Evolutionary conservation across 2,113 vertebrate species (phyloP), one percentile per base, ranked within the genome.

Genomic region (Heterotilapia buettikoferi): DNA sequence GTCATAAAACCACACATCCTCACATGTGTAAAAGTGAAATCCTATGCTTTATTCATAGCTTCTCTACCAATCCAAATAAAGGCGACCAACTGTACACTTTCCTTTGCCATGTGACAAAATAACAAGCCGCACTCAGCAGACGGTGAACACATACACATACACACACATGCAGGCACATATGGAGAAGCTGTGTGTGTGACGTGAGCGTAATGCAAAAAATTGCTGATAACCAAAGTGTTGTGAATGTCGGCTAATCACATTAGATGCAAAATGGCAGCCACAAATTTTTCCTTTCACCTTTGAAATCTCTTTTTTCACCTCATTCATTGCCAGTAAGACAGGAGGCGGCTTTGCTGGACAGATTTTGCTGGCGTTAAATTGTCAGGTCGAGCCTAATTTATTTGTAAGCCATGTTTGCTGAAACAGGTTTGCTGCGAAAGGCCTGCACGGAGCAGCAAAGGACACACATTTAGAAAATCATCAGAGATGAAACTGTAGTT

Each of bases 31-130:
- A 52, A 80, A 83, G 47, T 54, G 81, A 87, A 71, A 85, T 14
- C 3, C 6, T 1, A 63, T 84, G 52, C 87, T 84, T 90, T 89
- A 89, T 92, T 92, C 85, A 92, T 56, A 53, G 19, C 52, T 18
- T 40, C 79, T 85, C 84, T 84, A 84, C 68, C 56, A 85, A 83
- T 89, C 82, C 80, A 88, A 89, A 90, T 80, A 54, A 53, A 86
- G 66, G 36, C 29, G 5, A 81, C 66, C 61, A 84, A 80, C 73
- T 86, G 54, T 82, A 68, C 76, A 56, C 54, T 52, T 54, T 59
- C 53, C 7, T 82, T 57, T 29, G 13, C 80, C 66, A 52, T 45
- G 50, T 82, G 61, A 52, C 85, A 80, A 90, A 86, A 89, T 80
- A 90, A 82, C 83, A 81, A 88, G 89, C 36, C 12, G 12, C 63